phyloP scores from a whole-genome alignment of 2,113 vertebrate species.

The Athene cunicularia region DNA sequence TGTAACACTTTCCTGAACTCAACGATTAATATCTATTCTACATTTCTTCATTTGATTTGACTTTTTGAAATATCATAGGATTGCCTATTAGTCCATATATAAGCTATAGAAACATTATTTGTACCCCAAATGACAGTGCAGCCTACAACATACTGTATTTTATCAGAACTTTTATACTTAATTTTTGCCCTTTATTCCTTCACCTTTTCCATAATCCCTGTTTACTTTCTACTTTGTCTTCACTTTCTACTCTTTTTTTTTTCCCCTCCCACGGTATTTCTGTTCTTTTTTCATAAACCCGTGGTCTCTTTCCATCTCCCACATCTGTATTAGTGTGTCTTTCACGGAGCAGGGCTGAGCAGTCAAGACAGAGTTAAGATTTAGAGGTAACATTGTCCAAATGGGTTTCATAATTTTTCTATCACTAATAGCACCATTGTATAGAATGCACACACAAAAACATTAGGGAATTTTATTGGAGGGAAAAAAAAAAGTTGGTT shows the following conservation, averaged over 20 bases:
- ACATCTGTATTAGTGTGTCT: background rate
- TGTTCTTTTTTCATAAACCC: background rate
- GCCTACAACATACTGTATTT: background rate
- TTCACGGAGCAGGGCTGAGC: background rate
- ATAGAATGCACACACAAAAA: background rate
- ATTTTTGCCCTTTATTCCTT: background rate
- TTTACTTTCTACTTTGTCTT: background rate
- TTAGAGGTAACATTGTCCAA: background rate
- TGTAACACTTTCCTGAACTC: background rate
- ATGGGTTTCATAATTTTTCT: background rate
- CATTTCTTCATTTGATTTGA: background rate
- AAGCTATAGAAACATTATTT: background rate
- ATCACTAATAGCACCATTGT: background rate
- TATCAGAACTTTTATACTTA: background rate
- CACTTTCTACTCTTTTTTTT: background rate
- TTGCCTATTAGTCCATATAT: background rate
- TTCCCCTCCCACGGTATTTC: background rate
- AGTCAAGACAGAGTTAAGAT: background rate
- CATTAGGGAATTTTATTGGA: background rate
- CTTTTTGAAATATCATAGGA: background rate
- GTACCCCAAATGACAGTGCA: background rate
- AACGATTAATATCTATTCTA: background rate
- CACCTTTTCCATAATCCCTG: background rate
- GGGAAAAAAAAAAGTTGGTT: background rate
- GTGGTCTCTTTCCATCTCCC: background rate